phyloP scores from a whole-genome alignment of 2,888 invertebrate species.

The Acleris holmiana region DNA sequence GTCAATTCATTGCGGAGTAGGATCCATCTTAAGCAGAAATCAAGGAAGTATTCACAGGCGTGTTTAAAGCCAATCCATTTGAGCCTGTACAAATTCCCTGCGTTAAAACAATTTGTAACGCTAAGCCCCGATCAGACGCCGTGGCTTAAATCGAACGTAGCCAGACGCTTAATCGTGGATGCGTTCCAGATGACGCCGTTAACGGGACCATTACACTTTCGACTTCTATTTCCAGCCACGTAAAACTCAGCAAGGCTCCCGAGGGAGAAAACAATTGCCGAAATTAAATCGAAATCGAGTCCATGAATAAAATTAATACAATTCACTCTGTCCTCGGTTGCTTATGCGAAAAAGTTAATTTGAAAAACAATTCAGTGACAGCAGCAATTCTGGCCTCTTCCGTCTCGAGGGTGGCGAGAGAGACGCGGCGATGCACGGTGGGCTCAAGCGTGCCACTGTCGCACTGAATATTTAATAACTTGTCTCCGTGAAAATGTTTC shows the following conservation, averaged over 20 bases:
- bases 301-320: conserved; percentile 16
- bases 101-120: conserved; percentile 15
- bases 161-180: neutral
- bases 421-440: conserved; percentile 1
- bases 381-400: conserved; percentile 8
- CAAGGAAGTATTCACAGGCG: neutral
- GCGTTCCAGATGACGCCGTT: conserved; percentile 13
- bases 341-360: conserved; percentile 28
- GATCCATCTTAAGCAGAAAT: neutral
- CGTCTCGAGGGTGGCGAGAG: neutral
- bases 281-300: neutral
- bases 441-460: conserved; percentile 8
- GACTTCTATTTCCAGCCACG: conserved; percentile 1
- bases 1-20: too few relatives aligned
- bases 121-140: conserved; percentile 6
- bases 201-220: conserved; percentile 7
- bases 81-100: neutral
- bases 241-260: neutral
- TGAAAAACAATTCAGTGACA: conserved; percentile 12
- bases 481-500: conserved; percentile 36
- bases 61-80: neutral
- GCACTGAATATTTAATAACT: conserved; percentile 37
- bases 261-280: conserved; percentile 10
- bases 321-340: conserved; percentile 6
- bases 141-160: conserved; percentile 14